These are phyloP conservation scores for Dasypogon diadema DNA, from an alignment of 2,888 invertebrate species.

Conservation along the genomic window DNA sequence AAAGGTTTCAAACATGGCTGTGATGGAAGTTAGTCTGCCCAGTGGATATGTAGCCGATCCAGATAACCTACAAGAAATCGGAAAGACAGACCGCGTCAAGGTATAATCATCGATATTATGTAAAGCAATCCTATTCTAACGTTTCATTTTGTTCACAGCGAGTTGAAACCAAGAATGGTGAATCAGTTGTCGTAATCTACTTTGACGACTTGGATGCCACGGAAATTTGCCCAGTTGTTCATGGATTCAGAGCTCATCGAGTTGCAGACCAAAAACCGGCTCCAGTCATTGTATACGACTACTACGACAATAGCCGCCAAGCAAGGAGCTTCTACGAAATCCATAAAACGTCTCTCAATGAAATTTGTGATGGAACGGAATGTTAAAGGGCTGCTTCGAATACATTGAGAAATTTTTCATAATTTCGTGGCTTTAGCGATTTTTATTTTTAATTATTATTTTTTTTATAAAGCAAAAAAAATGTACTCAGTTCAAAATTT, in stretches of 20 bases:
- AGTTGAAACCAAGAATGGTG: slow-evolving; percentile 77
- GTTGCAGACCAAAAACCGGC: slow-evolving; percentile 89
- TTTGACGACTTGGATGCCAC: slow-evolving; percentile 75
- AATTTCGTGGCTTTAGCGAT: no score
- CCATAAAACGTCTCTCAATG: slow-evolving; percentile 10
- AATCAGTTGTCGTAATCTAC: slow-evolving; percentile 76
- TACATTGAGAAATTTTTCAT: no score
- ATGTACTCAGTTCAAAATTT: no score
- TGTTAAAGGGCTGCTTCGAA: no score
- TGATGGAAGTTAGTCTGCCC: slow-evolving; percentile 89
- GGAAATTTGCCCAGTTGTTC: slow-evolving; percentile 86
- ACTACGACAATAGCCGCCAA: slow-evolving; percentile 83
- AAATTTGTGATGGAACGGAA: slow-evolving; percentile 19
- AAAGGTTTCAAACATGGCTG: slow-evolving; percentile 85
- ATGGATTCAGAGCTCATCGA: slow-evolving; percentile 84
- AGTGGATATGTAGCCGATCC: slow-evolving; percentile 91
- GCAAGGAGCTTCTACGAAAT: slow-evolving; percentile 8
- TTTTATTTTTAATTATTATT: no score
- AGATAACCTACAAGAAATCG: slow-evolving; percentile 76
- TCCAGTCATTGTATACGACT: slow-evolving; percentile 87
- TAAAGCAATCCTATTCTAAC: no score
- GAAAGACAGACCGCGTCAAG: slow-evolving; percentile 68
- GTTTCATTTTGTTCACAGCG: slow-evolving; percentile 61
- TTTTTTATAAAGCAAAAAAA: no score
- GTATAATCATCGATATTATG: slow-evolving; percentile 10